Conservation (phyloP, 2,797 vertebrate genomes). For the Typhlichthys subterraneus region DNA sequence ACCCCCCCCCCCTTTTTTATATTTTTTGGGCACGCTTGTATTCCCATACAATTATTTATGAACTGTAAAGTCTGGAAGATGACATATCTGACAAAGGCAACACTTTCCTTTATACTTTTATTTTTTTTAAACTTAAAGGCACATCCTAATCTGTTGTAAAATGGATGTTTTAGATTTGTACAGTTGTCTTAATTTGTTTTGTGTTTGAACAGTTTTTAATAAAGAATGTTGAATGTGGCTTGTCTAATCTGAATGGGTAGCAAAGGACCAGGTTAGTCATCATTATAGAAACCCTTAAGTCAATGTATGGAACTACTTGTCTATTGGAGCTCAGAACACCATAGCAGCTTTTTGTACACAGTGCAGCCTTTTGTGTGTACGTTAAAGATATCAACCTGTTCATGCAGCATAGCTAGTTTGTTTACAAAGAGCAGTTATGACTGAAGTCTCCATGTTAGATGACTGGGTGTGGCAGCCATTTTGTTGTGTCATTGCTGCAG, state of each 20-base stretch:
- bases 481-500: neutral
- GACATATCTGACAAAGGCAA: conserved; percentile 21
- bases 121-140: conserved; percentile 22
- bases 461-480: conserved; percentile 30
- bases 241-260: no score
- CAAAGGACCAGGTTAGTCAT: no score
- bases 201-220: conserved; percentile 73
- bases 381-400: no score
- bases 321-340: no score
- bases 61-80: conserved; percentile 35
- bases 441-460: no score
- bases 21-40: conserved; percentile 13
- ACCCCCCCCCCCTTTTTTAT: neutral
- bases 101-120: neutral
- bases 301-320: no score
- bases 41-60: conserved; percentile 60
- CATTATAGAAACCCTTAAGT: no score
- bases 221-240: conserved; percentile 55
- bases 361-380: no score
- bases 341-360: no score
- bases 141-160: conserved; percentile 25
- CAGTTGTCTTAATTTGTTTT: conserved; percentile 68
- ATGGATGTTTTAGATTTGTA: conserved; percentile 64
- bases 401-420: no score
- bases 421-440: neutral